Evolutionary conservation across 2,113 vertebrate species (phyloP), one percentile per base, ranked within the genome.

Genomic region (Heterotilapia buettikoferi): DNA sequence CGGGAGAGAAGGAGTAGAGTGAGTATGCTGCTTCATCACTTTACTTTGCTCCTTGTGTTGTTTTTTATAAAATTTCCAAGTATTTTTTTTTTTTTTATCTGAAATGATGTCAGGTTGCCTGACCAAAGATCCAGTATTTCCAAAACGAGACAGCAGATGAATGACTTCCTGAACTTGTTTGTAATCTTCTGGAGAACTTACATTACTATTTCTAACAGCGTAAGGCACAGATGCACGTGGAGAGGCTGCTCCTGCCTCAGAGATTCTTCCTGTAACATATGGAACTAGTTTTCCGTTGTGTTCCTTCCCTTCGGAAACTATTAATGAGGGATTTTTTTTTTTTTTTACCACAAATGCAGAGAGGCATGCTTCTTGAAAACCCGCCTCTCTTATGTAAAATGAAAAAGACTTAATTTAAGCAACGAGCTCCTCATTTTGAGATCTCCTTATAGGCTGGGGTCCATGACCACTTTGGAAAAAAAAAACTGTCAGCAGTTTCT

Each of bases 181-280:
- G 10, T 31, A 14, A 31, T 21, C 14, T 86, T 54, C 63, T 16
- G 18, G 6, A 80, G 7, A 79, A 57, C 9, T 81, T 82, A 19
- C 3, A 24, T 38, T 11, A 6, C 31, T 7, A 36, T 29, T 8
- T 3, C 16, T 21, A 53, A 68, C 84, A 79, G 82, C 10, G 9
- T n/a, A 1, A 85, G 43, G 24, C 86, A 79, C 92, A 93, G 88
- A 91, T 91, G 89, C 82, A 36, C 73, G 45, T 19, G 18, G 76
- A 21, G 29, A 43, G 38, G 71, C 88, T 68, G 82, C 80, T 54
- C 29, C 76, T 24, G 88, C 92, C 90, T 86, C 89, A 80, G 87
- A 93, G 89, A 85, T 82, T 89, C 82, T 47, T 87, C 66, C 80
- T 68, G 85, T 76, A 87, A 92, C 95, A 95, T 96, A 94, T 94